phyloP scores from a whole-genome alignment of 2,888 invertebrate genomes.

The Ptilodon capucinus region DNA sequence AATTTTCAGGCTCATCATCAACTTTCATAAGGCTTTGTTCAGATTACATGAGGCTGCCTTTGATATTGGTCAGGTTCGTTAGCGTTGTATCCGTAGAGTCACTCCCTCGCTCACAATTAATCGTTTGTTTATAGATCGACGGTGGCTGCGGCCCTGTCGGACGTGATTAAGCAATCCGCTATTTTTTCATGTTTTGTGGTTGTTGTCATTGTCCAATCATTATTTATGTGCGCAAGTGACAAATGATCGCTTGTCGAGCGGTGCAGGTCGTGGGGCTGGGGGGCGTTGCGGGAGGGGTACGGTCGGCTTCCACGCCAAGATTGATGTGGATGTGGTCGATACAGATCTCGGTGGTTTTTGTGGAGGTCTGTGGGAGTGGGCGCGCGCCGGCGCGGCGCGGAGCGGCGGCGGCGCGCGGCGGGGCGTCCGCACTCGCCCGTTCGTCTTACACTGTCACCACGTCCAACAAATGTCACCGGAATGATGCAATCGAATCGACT shows the following conservation, averaged over 20 bases:
- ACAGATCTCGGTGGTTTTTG: conserved; percentile 54
- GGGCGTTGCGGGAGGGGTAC: conserved; percentile 8
- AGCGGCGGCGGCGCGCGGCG: conserved; percentile 41
- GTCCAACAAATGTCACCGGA: conserved; percentile 27
- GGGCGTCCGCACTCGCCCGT: conserved; percentile 36
- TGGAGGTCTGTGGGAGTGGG: conserved; percentile 23
- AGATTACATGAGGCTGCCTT: not conserved
- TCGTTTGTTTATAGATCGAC: not conserved
- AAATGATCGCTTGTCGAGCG: conserved; percentile 40
- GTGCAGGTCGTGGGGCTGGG: conserved; percentile 5
- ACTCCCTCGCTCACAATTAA: not conserved
- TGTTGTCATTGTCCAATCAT: conserved; percentile 44
- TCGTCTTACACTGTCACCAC: conserved; percentile 67
- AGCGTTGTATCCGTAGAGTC: not conserved
- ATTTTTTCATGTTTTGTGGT: conserved; percentile 20
- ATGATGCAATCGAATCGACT: not conserved
- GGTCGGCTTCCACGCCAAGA: conserved; percentile 34
- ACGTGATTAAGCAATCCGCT: conserved; percentile 31
- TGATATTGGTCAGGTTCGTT: not conserved
- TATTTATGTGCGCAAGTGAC: conserved; percentile 44
- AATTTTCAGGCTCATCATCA: not conserved
- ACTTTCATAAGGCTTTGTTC: not conserved
- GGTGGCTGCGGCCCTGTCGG: conserved; percentile 1
- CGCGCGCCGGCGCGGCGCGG: conserved; percentile 13
- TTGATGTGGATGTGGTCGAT: conserved; percentile 62